Base-by-base conservation (phyloP, 1,140 invertebrate genomes). In the Phortica variegata region DNA sequence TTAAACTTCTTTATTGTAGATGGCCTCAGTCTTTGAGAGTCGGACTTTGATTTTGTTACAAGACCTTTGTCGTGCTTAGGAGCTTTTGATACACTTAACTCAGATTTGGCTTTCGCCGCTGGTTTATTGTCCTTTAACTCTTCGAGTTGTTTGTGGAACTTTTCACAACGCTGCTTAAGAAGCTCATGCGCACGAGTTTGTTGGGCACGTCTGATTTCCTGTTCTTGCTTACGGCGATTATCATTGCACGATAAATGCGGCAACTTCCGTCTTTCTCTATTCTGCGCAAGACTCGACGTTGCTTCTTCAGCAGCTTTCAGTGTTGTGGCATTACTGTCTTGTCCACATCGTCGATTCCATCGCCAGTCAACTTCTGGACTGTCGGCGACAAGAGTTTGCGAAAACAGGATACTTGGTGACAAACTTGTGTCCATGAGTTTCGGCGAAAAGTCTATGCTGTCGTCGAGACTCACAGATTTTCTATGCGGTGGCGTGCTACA, bases 291-390 rank as follows among this genome's bases (percentile, higher is more conserved):
- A n/a, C 19, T 65, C 49, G 26, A 10, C 56, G 50, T 1, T 58
- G 49, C 16, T 65, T 61, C 6, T 46, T 55, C 17, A 70, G 26
- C 65, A 61, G 3, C 62, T 73, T 37, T 73, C 70, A 1, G 56
- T 60, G 0, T 40, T 32, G 60, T 73, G 1, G 60, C 58, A 15
- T 66, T 61, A 0, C 50, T 43, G 7, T 47, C 52, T 7, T 59
- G 47, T 5, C 49, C 44, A 16, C 51, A 52, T 16, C 9, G 31
- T 7, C 53, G 57, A 16, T 61, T 59, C 70, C 70, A 73, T 10
- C 66, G 63, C 70, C 70, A 73, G 8, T 62, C 52, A 2, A 73
- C 70, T 21, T 73, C 70, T 2, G 70, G 70, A 44, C 70, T 73
- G 16, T 69, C 62, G 3, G 57, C 62, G 17, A 49, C 54, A 23